phyloP scores from a whole-genome alignment of 2,797 vertebrate genomes.

The Poecilia gillii region DNA sequence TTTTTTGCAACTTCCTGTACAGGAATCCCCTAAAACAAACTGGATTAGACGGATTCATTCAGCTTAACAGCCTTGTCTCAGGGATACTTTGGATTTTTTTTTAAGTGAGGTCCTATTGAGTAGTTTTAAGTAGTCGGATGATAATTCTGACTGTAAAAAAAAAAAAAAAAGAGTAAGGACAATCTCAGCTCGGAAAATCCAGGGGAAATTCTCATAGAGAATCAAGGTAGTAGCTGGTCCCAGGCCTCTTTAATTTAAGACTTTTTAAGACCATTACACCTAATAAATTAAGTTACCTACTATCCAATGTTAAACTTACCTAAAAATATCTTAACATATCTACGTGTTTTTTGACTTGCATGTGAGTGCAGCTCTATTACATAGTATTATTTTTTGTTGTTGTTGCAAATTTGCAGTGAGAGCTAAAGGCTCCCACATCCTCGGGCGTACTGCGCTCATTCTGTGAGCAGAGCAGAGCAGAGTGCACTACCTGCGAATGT shows the following conservation, averaged over 20 bases:
- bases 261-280: not conserved
- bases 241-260: not conserved
- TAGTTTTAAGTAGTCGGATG: not conserved
- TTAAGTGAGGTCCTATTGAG: not conserved
- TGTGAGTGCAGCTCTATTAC: not conserved
- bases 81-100: not conserved
- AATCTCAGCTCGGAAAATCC: not conserved
- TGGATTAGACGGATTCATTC: constrained; percentile 50
- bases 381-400: no score
- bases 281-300: not conserved
- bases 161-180: not conserved
- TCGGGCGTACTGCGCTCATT: no score
- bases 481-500: no score
- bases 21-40: not conserved
- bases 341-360: not conserved
- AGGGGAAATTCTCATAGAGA: not conserved
- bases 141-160: not conserved
- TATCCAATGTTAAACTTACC: not conserved
- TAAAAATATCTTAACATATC: not conserved
- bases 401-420: not conserved
- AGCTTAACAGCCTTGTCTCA: constrained; percentile 39
- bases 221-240: not conserved
- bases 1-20: not conserved
- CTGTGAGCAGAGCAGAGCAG: no score
- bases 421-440: no score